Conservation (phyloP, 2,888 invertebrate species). For the Tetheella fluctuosa region DNA sequence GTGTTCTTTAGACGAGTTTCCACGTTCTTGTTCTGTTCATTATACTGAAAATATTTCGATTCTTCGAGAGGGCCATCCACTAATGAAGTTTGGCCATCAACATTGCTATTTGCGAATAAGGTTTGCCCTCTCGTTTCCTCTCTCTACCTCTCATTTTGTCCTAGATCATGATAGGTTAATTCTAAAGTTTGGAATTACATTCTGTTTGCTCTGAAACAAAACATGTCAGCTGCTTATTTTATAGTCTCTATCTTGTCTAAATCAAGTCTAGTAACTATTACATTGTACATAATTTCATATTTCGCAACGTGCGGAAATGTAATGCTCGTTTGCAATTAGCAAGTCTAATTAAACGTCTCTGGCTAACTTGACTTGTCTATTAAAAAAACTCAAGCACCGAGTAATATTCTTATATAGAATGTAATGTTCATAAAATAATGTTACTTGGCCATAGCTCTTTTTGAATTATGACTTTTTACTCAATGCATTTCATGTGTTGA, state of each 20-base stretch:
- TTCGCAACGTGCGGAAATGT: slow-evolving; percentile 41
- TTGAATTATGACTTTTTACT: slow-evolving; percentile 20
- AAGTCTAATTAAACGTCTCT: slow-evolving; percentile 45
- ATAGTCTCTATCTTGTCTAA: slow-evolving; percentile 14
- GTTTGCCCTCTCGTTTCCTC: too few species aligned
- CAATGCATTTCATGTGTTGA: neutral
- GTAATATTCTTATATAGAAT: slow-evolving; percentile 32
- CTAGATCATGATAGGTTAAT: neutral
- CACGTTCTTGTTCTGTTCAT: neutral
- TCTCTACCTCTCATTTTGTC: too few species aligned
- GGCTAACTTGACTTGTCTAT: slow-evolving; percentile 29
- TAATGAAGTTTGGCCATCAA: neutral
- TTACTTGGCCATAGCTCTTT: slow-evolving; percentile 14
- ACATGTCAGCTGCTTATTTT: neutral
- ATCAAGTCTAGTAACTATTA: slow-evolving; percentile 32
- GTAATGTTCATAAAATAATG: slow-evolving; percentile 29
- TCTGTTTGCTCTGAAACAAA: neutral
- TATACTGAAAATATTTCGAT: neutral
- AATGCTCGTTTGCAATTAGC: slow-evolving; percentile 38
- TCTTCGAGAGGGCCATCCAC: neutral
- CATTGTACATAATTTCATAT: slow-evolving; percentile 33
- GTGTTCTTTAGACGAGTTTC: neutral
- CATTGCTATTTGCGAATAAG: too few species aligned
- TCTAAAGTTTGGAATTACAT: neutral
- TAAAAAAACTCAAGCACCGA: slow-evolving; percentile 26